These are phyloP conservation scores for Danio choprae DNA, from an alignment of 2,797 vertebrate genomes.

Conservation along the genomic window DNA sequence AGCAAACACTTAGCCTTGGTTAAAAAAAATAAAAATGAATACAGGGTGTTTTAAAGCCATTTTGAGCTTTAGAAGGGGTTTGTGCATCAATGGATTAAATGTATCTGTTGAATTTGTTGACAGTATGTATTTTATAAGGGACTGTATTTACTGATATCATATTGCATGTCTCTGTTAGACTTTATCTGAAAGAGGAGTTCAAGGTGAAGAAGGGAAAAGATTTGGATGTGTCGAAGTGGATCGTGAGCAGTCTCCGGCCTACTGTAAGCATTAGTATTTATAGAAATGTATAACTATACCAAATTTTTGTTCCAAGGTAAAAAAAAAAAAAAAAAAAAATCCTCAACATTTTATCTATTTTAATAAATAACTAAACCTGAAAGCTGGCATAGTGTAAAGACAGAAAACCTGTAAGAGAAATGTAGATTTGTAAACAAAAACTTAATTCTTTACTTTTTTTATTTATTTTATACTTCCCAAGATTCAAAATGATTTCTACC, in stretches of 20 bases:
- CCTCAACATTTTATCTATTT: too few relatives aligned
- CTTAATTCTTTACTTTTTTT: too few relatives aligned
- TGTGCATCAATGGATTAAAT: not conserved
- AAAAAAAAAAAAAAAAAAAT: too few relatives aligned
- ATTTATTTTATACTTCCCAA: not conserved
- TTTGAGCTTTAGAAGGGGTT: too few relatives aligned
- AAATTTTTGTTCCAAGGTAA: too few relatives aligned
- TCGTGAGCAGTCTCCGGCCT: slow-evolving; percentile 78
- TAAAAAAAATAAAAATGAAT: too few relatives aligned
- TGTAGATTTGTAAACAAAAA: too few relatives aligned
- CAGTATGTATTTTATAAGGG: not conserved
- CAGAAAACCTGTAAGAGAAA: not conserved
- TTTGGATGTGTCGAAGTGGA: slow-evolving; percentile 84
- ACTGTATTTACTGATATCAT: not conserved
- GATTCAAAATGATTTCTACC: not conserved
- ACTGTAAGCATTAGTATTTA: slow-evolving; percentile 71
- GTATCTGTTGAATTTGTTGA: not conserved
- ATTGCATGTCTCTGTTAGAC: slow-evolving; percentile 72
- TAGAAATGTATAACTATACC: too few relatives aligned
- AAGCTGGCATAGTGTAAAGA: too few relatives aligned
- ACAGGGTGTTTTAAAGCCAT: too few relatives aligned
- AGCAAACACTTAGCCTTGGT: too few relatives aligned
- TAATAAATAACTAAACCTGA: too few relatives aligned
- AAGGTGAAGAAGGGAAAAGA: slow-evolving; percentile 84
- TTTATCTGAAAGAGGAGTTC: slow-evolving; percentile 90